Evolutionary conservation across 2,888 invertebrate species (phyloP), one percentile per base, ranked within the genome.

Genomic region (Lithophane ornitopus): DNA sequence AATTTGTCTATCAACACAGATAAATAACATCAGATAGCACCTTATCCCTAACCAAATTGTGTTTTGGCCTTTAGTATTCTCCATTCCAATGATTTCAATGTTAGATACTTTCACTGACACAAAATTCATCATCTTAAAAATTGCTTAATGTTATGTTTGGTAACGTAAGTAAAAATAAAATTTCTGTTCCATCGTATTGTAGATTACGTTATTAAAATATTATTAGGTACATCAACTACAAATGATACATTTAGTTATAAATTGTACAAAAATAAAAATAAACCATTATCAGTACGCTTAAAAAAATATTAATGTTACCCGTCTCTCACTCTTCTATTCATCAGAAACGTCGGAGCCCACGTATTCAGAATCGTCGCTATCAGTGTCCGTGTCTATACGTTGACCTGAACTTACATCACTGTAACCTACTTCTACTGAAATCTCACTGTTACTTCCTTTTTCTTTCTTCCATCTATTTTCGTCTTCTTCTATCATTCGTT

Each of bases 401-500:
- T 58, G 34, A n/a, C 77, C 74, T 41, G 59, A 46, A 66, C 58
- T 67, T 12, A 1, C 56, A 63, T 34, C 80, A 61, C 65, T 67
- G 44, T 69, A 70, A 74, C 62, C 58, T 34, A 73, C 11, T 39
- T 81, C 85, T 28, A 85, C 22, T 14, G 85, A 76, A 34, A n/a
- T 49, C 0, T 84, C 85, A 72, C 69, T 72, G 2, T 72, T 76
- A 54, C 34, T 76, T n/a, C 44, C 67, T 28, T 69, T 74, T 22
- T 76, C 49, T 11, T 80, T 63, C 39, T 84, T 76, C 83, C 87
- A 85, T 72, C 81, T 77, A 59, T 74, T 86, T 68, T 83, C 65
- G 44, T 86, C 82, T 66, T 78, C 63, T 89, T 78, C 82, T 88
- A 76, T 91, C 84, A 94, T 85, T 61, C 86, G 82, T 68, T 85